Evolutionary conservation across 2,113 vertebrate species (phyloP).

Genomic region (Turnix velox): DNA sequence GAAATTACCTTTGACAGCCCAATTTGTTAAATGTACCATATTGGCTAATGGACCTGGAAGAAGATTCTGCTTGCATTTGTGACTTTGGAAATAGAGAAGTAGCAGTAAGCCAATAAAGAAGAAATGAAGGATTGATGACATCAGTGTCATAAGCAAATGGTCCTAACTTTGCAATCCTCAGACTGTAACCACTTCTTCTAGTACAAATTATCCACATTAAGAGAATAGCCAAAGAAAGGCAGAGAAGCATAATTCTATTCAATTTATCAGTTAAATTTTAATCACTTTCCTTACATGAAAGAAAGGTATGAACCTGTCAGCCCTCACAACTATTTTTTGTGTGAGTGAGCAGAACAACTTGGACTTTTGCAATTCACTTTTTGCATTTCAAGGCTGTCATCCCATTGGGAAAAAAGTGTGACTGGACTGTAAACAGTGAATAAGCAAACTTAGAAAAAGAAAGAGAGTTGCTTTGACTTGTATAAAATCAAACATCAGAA

Average conservation of each 20-base stretch:
- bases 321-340: background rate
- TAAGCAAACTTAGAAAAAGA: background rate
- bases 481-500: background rate
- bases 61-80: background rate
- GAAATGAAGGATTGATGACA: background rate
- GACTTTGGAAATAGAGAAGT: background rate
- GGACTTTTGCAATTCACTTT: background rate
- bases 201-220: constrained; percentile 1
- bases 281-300: background rate
- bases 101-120: background rate
- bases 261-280: background rate
- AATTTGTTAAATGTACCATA: background rate
- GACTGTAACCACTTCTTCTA: background rate
- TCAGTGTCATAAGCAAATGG: background rate
- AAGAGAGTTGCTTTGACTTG: background rate
- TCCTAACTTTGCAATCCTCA: background rate
- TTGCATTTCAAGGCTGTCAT: background rate
- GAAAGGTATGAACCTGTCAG: background rate
- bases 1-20: background rate
- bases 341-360: background rate
- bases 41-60: background rate
- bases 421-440: background rate
- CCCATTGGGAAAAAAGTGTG: background rate
- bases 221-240: background rate
- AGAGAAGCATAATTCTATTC: background rate